A percentile compares a stretch with the other conserved stretches of the same genome.
phyloP scores from a whole-genome alignment of 2,888 invertebrate genomes.

The Orchesellides sinensis region DNA sequence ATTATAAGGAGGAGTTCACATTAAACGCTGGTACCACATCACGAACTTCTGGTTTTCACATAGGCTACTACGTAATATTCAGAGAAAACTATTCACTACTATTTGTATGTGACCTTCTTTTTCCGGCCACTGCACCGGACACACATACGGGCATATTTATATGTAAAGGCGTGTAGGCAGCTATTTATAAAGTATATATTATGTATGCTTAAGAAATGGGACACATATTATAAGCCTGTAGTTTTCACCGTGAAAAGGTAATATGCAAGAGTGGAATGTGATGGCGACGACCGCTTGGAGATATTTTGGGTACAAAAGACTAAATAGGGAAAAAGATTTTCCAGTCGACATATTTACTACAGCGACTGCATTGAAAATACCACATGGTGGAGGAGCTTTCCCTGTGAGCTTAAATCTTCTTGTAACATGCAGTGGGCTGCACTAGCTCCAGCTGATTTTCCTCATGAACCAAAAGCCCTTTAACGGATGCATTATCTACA shows the following conservation, averaged over 20 bases:
- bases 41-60: neutral
- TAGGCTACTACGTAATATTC: neutral
- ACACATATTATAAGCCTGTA: neutral
- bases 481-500: too few species aligned
- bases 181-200: neutral
- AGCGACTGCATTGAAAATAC: too few species aligned
- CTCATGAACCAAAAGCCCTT: too few species aligned
- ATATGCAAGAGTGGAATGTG: neutral
- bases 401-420: too few species aligned
- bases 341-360: slow-evolving; percentile 11
- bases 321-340: neutral
- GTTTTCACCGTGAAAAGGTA: neutral
- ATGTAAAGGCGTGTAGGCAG: neutral
- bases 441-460: too few species aligned
- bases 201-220: neutral
- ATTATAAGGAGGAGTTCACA: slow-evolving; percentile 40
- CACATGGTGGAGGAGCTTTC: too few species aligned
- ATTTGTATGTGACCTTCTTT: slow-evolving; percentile 29
- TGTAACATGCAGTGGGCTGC: too few species aligned
- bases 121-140: slow-evolving; percentile 56
- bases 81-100: slow-evolving; percentile 2
- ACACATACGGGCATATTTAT: neutral
- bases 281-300: neutral
- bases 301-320: neutral
- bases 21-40: neutral